Evolutionary conservation across 2,113 vertebrate species (phyloP).

Genomic region (Hypanus sabinus): DNA sequence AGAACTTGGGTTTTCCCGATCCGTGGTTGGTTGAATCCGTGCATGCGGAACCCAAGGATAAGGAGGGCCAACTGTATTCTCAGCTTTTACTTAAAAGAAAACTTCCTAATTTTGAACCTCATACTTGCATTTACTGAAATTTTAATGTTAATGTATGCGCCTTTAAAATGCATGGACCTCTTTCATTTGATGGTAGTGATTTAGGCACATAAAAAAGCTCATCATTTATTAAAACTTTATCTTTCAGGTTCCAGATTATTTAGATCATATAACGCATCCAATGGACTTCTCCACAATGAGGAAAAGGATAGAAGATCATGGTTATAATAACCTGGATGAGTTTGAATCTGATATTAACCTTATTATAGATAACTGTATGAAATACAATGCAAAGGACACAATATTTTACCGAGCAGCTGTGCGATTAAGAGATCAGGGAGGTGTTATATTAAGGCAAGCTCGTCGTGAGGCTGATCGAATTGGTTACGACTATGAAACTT

Average conservation of each 20-base stretch:
- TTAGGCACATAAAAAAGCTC: neutral
- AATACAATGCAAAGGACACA: slow-evolving; percentile 94
- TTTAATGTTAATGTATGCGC: neutral
- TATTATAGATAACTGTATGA: slow-evolving; percentile 90
- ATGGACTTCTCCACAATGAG: slow-evolving; percentile 97
- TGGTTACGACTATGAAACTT: slow-evolving; percentile 79
- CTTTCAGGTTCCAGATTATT: slow-evolving; percentile 85
- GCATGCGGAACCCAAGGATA: no score
- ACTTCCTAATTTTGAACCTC: neutral
- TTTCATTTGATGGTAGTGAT: neutral
- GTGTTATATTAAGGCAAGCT: slow-evolving; percentile 79
- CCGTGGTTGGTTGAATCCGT: no score
- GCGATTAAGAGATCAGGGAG: slow-evolving; percentile 87
- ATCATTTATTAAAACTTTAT: neutral
- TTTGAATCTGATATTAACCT: slow-evolving; percentile 91
- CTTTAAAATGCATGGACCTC: neutral
- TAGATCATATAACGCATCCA: slow-evolving; percentile 85
- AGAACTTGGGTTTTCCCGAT: no score
- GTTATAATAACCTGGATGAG: slow-evolving; percentile 75
- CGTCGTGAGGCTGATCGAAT: slow-evolving; percentile 72
- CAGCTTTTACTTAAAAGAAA: neutral
- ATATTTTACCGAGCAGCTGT: slow-evolving; percentile 87
- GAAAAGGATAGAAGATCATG: slow-evolving; percentile 75
- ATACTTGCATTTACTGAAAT: neutral
- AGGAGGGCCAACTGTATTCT: no score